Conservation (phyloP, 1,140 invertebrate species). For the Drosophila repletoides region DNA sequence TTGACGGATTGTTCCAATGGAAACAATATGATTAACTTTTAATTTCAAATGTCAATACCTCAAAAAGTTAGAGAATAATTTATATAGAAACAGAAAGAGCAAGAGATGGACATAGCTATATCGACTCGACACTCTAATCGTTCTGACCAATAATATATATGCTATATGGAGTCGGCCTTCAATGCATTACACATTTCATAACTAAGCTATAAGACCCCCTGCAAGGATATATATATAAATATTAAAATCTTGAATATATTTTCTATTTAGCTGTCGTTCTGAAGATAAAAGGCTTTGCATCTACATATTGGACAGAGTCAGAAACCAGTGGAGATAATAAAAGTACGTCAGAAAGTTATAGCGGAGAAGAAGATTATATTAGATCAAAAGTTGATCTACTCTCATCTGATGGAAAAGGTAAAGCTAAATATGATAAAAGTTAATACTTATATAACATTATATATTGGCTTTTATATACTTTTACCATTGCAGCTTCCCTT, state of each 20-base stretch:
- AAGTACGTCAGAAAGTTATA: constrained; percentile 28
- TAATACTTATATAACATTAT: background rate
- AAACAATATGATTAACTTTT: too few relatives aligned
- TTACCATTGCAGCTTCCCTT: constrained; percentile 42
- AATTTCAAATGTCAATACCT: too few relatives aligned
- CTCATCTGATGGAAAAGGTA: constrained; percentile 48
- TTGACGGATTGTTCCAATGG: too few relatives aligned
- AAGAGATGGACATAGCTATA: too few relatives aligned
- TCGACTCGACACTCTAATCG: too few relatives aligned
- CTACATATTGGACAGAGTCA: constrained; percentile 56
- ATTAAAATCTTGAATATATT: background rate
- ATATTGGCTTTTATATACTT: background rate
- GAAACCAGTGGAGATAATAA: constrained; percentile 35
- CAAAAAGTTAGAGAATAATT: too few relatives aligned
- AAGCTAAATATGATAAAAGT: constrained; percentile 6
- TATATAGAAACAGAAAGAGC: too few relatives aligned
- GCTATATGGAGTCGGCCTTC: too few relatives aligned
- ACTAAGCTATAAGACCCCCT: too few relatives aligned
- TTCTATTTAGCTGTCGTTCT: constrained; percentile 47
- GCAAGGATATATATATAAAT: too few relatives aligned
- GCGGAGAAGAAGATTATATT: constrained; percentile 73
- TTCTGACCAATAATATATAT: too few relatives aligned
- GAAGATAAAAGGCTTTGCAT: constrained; percentile 63
- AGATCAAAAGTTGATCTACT: constrained; percentile 59
- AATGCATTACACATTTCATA: too few relatives aligned